These are phyloP conservation scores for Cirrhinus mrigala DNA, from an alignment of 2,797 vertebrate genomes.

Conservation along the genomic window DNA sequence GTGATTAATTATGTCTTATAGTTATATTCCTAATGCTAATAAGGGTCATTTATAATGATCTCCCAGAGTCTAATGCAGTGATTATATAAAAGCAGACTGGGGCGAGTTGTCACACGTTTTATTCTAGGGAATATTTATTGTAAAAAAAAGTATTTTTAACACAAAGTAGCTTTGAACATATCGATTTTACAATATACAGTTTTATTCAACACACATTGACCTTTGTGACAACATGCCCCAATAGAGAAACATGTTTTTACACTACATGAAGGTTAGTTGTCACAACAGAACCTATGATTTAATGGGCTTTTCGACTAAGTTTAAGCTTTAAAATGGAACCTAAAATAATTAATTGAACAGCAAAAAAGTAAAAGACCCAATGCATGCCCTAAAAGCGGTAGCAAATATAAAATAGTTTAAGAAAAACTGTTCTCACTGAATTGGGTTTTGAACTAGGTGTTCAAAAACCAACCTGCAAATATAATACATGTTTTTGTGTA, in stretches of 20 bases:
- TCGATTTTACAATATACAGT: neutral
- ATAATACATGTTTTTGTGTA: neutral
- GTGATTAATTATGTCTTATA: constrained; percentile 21
- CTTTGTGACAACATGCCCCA: neutral
- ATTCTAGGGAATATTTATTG: neutral
- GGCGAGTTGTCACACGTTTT: constrained; percentile 11
- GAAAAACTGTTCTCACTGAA: neutral
- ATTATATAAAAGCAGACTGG: neutral
- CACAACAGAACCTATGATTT: neutral
- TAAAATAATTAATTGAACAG: neutral
- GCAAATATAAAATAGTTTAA: neutral
- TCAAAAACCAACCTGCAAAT: neutral
- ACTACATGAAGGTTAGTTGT: neutral
- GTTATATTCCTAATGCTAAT: constrained; percentile 21
- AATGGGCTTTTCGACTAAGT: neutral
- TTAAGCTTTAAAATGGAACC: neutral
- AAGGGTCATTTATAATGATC: constrained; percentile 7
- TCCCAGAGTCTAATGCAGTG: constrained; percentile 10
- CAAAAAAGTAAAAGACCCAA: neutral
- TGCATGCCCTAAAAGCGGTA: neutral
- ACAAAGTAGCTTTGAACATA: neutral
- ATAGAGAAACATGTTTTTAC: neutral
- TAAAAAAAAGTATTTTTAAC: neutral
- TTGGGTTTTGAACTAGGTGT: neutral
- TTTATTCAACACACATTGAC: neutral